phyloP scores from a whole-genome alignment of 2,888 invertebrate genomes.

The Boloria selene region DNA sequence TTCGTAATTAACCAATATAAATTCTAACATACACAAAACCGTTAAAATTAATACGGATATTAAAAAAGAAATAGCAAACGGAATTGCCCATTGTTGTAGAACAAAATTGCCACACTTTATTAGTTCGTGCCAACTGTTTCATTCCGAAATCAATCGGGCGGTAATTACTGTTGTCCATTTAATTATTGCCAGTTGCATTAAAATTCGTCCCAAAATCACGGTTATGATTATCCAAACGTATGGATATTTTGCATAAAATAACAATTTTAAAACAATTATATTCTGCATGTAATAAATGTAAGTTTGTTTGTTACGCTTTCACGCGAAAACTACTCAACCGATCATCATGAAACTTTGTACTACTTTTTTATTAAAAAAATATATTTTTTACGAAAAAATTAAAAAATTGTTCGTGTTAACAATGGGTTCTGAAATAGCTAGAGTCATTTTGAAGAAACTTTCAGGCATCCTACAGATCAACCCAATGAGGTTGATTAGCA shows the following conservation, averaged over 20 bases:
- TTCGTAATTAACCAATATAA: background rate
- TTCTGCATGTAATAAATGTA: no score
- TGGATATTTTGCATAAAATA: background rate
- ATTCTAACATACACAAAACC: background rate
- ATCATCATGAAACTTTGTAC: no score
- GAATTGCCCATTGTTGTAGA: background rate
- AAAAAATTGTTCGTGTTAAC: no score
- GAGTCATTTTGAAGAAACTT: no score
- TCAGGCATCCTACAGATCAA: no score
- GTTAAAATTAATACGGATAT: slow-evolving; percentile 1
- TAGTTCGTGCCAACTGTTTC: slow-evolving; percentile 15
- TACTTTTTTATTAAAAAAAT: no score
- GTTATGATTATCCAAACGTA: background rate
- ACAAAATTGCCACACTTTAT: slow-evolving; percentile 6
- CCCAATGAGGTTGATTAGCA: no score
- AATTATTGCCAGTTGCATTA: slow-evolving; percentile 19
- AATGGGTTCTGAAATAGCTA: no score
- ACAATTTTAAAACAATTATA: background rate
- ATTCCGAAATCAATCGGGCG: slow-evolving; percentile 23
- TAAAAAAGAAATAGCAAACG: background rate
- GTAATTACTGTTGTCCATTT: slow-evolving; percentile 20
- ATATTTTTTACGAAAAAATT: no score
- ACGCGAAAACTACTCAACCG: no score
- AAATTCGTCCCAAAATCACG: slow-evolving; percentile 6
- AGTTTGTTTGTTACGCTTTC: no score